Evolutionary conservation across 2,113 vertebrate species (phyloP).

Genomic region (Strix aluco): DNA sequence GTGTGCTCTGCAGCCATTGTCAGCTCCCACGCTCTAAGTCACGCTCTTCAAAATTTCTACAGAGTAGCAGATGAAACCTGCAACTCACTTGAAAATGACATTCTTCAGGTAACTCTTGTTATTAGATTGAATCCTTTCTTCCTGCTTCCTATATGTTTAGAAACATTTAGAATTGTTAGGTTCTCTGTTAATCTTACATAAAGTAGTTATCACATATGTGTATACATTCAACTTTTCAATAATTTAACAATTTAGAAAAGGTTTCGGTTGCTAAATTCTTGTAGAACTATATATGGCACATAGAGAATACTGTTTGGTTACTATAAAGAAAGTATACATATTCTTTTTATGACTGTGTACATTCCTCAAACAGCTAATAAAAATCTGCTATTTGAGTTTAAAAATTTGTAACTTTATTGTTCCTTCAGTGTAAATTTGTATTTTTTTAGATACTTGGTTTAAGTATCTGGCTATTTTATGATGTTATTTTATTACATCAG

Average conservation of each 20-base stretch:
- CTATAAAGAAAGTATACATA: not conserved
- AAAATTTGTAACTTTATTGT: not conserved
- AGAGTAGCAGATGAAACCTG: not conserved
- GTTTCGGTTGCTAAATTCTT: not conserved
- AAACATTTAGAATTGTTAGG: not conserved
- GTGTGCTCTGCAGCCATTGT: not conserved
- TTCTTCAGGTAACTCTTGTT: not conserved
- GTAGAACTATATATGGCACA: not conserved
- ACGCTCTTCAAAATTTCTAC: not conserved
- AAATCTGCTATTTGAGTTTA: not conserved
- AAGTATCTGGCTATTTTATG: not conserved
- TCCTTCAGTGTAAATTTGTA: not conserved
- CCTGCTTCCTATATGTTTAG: not conserved
- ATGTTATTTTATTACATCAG: not conserved
- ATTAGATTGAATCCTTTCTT: not conserved
- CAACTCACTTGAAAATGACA: not conserved
- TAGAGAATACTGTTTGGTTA: not conserved
- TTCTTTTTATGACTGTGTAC: not conserved
- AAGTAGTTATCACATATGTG: not conserved
- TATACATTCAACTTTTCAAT: not conserved
- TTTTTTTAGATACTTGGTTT: not conserved
- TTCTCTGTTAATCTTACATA: not conserved
- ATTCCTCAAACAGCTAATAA: not conserved
- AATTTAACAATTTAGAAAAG: not conserved
- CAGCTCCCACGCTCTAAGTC: not conserved